Percentiles rank a stretch among this genome's conserved stretches.
Conservation (phyloP, 2,888 invertebrate genomes). For the Apodemia mormo region DNA sequence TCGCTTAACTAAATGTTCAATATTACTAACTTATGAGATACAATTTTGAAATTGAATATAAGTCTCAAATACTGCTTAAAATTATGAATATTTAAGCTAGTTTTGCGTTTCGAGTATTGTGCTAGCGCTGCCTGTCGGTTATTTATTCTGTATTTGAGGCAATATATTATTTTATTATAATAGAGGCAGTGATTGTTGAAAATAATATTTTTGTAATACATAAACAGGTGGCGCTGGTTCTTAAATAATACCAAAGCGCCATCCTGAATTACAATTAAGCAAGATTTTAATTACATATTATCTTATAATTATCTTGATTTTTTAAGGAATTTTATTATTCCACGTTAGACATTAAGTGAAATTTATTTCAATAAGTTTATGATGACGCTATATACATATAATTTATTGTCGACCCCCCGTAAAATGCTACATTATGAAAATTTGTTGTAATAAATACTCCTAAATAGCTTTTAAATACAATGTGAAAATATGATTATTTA, state of each 20-base stretch:
- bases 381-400: constrained; percentile 59
- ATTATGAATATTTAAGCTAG: constrained; percentile 25
- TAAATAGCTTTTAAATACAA: constrained; percentile 11
- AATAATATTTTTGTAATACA: constrained; percentile 26
- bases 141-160: constrained; percentile 3
- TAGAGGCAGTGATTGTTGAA: constrained; percentile 72
- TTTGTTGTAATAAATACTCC: background rate
- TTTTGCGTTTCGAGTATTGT: constrained; percentile 31
- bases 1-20: constrained; percentile 39
- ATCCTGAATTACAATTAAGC: constrained; percentile 58
- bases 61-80: constrained; percentile 65
- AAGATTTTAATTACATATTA: no score
- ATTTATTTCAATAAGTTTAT: constrained; percentile 47
- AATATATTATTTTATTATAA: constrained; percentile 27
- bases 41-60: constrained; percentile 32
- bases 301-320: background rate
- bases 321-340: background rate
- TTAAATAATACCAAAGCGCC: constrained; percentile 64
- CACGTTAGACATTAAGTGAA: background rate
- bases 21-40: constrained; percentile 26
- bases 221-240: constrained; percentile 76
- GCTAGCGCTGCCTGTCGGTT: constrained; percentile 40
- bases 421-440: background rate
- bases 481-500: background rate
- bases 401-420: background rate